A percentile compares a stretch with the other conserved stretches of the same genome.
These are phyloP conservation scores for Calypte anna DNA, from an alignment of 2,113 vertebrate genomes.

Conservation along the genomic window DNA sequence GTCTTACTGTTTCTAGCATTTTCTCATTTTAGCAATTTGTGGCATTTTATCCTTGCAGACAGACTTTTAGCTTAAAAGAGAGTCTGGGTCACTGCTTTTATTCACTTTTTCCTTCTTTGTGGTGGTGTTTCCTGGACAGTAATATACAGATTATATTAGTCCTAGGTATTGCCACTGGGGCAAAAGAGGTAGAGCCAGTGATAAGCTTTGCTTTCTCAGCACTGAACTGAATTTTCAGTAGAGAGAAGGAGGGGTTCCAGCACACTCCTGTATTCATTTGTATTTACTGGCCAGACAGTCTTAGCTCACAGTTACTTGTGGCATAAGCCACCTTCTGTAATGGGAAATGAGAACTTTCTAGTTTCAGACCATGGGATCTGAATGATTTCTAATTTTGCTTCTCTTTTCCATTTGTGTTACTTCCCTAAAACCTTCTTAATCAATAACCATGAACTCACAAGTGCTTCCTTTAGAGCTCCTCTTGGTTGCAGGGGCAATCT, in stretches of 20 bases:
- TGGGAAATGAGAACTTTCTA: neutral
- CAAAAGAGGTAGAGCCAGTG: neutral
- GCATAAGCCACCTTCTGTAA: neutral
- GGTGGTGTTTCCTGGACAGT: accelerated
- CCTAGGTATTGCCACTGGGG: neutral
- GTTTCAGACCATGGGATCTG: neutral
- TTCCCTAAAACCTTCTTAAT: neutral
- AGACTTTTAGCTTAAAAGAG: neutral
- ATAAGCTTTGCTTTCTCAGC: neutral
- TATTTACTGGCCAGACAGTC: neutral
- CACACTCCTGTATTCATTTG: neutral
- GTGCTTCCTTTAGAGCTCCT: neutral
- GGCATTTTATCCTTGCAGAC: neutral
- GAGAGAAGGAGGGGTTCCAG: neutral
- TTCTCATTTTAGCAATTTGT: neutral
- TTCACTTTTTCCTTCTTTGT: neutral
- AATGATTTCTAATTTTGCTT: neutral
- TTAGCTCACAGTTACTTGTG: neutral
- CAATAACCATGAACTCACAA: neutral
- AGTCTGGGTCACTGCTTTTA: neutral
- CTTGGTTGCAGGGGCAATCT: neutral
- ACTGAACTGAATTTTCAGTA: neutral
- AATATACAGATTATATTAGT: accelerated
- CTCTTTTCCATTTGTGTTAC: neutral
- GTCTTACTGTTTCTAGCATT: neutral